A percentile compares a stretch with the other conserved stretches of the same genome.
Conservation (phyloP, 1,140 invertebrate species). For the Heterodera schachtii region DNA sequence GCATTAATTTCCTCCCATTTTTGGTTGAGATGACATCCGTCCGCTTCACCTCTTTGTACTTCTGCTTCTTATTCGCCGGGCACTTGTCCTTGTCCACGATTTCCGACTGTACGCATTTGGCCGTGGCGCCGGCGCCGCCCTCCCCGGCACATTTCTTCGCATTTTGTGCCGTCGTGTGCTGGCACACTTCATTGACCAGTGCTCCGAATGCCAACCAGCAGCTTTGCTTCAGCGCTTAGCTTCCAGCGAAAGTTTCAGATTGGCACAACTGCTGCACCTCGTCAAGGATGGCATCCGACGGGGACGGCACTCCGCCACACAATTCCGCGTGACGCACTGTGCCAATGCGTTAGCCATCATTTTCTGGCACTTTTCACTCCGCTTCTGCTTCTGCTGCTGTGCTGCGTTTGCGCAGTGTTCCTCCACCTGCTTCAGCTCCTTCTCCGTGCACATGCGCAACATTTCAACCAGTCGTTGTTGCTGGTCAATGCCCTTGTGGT, state of each 20-base stretch:
- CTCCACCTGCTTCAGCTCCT: conserved; percentile 49
- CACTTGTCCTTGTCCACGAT: conserved; percentile 39
- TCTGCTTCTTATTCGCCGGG: conserved; percentile 44
- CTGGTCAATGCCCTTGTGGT: no score
- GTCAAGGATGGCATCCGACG: conserved; percentile 38
- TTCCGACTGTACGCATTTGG: conserved; percentile 18
- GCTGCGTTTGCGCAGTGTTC: conserved; percentile 11
- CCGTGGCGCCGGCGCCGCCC: no score
- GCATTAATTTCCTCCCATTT: no score
- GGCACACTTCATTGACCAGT: conserved; percentile 46
- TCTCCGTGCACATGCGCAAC: conserved; percentile 48
- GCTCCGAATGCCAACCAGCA: conserved; percentile 48
- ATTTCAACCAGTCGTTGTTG: conserved; percentile 49
- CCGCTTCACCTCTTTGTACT: conserved; percentile 45
- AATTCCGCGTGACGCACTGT: conserved; percentile 45
- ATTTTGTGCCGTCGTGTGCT: conserved; percentile 30
- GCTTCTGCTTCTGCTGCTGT: conserved; percentile 25
- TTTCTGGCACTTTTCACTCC: background rate
- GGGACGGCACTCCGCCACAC: conserved; percentile 41
- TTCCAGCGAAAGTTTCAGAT: conserved; percentile 27
- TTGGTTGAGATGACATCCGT: no score
- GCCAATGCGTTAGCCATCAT: conserved; percentile 47
- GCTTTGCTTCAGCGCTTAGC: conserved; percentile 33
- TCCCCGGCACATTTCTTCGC: conserved; percentile 23
- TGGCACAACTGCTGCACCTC: conserved; percentile 41